Evolutionary conservation across 92 coral and sea anemone species (phyloP), one percentile per base, ranked within the genome.

Genomic region (Phenganax stokvisi): DNA sequence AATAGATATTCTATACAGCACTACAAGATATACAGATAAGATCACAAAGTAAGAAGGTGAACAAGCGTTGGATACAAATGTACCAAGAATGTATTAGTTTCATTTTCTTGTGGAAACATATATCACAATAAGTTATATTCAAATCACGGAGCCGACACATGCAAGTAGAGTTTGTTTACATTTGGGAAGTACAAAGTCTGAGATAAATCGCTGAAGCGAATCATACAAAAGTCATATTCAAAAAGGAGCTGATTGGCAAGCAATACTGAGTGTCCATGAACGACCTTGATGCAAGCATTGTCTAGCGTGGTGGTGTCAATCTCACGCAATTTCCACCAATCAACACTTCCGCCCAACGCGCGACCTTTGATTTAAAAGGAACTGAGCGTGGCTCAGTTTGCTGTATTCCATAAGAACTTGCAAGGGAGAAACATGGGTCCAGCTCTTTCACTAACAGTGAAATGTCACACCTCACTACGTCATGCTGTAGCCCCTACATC

Each of bases 101-200:
- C 47, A 37, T 37, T 5, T 37, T 37, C 47, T 37, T 37, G 47
- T 37, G 47, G 47, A 2, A 37, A 37, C 47, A 37, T 37, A 0
- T 28, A 64, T 20, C 29, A 64, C 37, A 16, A 11, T 12, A 5
- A 64, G 10, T 3, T 28, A 8, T 25, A 12, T n/a, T 68, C 54
- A 30, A 68, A 68, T 20, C 73, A 68, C 73, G 73, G 54, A 55
- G 65, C 17, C 31, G 70, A 76, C 67, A 31, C 54, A 31, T 28
- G 67, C 81, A n/a, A 13, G 66, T 56, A 20, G 20, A 69, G 70
- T 11, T 29, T 76, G 81, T 57, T 76, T 76, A 76, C 47, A 29
- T 76, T 76, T 57, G 56, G 54, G 9, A 59, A 54, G 83, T 79
- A 67, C 83, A 79, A 79, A 79, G 83, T 79, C 83, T 79, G 54